Evolutionary conservation across 1,140 invertebrate genomes (phyloP).

Genomic region (Arion vulgaris): DNA sequence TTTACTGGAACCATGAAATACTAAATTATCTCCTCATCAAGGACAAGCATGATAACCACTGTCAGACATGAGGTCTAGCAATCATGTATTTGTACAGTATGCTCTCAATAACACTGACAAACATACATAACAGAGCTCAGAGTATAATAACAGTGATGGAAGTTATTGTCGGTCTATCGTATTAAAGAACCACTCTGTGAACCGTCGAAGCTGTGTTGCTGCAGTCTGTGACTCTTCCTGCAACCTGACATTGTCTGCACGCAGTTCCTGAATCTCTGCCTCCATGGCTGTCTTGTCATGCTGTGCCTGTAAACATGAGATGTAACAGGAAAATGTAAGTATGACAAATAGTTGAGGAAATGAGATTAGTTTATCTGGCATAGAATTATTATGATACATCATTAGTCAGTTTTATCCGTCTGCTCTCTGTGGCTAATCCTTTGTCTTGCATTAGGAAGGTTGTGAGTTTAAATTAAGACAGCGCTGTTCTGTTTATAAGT

Average conservation of each 20-base stretch:
- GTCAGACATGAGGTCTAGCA: not conserved
- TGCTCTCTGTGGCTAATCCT: no score
- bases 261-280: slow-evolving; percentile 80
- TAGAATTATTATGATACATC: no score
- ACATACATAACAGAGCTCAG: no score
- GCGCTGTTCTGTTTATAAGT: no score
- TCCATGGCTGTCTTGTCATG: slow-evolving; percentile 64
- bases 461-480: no score
- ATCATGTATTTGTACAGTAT: not conserved
- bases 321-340: not conserved
- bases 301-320: slow-evolving; percentile 52
- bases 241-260: slow-evolving; percentile 87
- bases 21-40: no score
- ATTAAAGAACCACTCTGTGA: slow-evolving; percentile 92
- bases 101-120: not conserved
- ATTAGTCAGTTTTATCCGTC: no score
- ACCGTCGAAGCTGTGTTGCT: slow-evolving; percentile 88
- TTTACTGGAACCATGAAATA: no score
- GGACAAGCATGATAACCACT: no score
- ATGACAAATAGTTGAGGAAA: no score
- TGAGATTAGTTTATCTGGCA: no score
- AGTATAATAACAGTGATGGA: not conserved
- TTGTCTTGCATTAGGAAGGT: no score
- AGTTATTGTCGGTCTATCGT: slow-evolving; percentile 83
- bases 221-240: slow-evolving; percentile 91